Evolutionary conservation across 2,797 vertebrate genomes (phyloP), one percentile per base, ranked within the genome.

Genomic region (Lacerta viridis): DNA sequence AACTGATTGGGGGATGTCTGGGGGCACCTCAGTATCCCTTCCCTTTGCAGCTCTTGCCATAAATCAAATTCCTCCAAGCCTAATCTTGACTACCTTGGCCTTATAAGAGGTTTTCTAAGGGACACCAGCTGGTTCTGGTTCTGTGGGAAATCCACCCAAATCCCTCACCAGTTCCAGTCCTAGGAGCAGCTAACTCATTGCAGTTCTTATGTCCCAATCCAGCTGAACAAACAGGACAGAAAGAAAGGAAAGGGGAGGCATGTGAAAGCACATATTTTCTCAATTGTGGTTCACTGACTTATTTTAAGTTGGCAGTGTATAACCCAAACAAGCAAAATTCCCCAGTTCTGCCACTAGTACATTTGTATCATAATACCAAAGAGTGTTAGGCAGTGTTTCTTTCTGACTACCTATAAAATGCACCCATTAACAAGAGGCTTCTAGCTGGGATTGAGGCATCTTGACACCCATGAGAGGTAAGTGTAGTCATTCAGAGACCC

Each of bases 181-280:
- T 85, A 85, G 15, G 29, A 89, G 78, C n/a, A 74, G 64, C n/a
- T 50, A 66, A 18, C 23, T 80, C 33, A 43, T 77, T 86, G 64
- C 50, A 81, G 55, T 33, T 71, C 6, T 66, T 66, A 41, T 50
- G 20, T 18, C 79, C 39, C 25, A 23, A 61, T 72, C 0, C 29
- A 75, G 3, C 39, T 80, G 36, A 85, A 61, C 17, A 23, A 80
- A 59, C 17, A 77, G n/a, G 66, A 3, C 8, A 72, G 27, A 13
- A 50, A 2, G 36, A 46, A 71, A 75, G 18, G 41, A 3, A 39
- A 29, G 41, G 55, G 59, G 25, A 81, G 29, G 46, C 29, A 74
- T n/a, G 9, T 72, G 29, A 74, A 20, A 85, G n/a, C 77, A 80
- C 11, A 27, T 29, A 5, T 80, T 79, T 50, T 61, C 23, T 13